Evolutionary conservation across 2,888 invertebrate species (phyloP).

Genomic region (Cantharis rustica): DNA sequence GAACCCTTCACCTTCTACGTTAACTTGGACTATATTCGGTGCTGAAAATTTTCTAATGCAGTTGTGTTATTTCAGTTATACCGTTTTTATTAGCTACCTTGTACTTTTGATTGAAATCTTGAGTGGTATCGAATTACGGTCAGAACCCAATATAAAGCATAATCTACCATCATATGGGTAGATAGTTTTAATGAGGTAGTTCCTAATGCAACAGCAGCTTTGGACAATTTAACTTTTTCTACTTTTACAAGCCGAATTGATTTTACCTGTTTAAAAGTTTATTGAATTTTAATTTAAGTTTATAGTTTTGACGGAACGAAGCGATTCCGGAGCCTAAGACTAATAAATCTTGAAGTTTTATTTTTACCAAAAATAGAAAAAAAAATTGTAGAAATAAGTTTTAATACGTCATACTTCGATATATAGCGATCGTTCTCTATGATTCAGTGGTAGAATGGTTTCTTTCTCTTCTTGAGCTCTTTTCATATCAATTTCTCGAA

Average conservation of each 20-base stretch:
- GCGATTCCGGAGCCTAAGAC: no score
- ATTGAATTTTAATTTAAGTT: no score
- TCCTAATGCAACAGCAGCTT: constrained; percentile 62
- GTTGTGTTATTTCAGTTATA: no score
- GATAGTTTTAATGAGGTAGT: constrained; percentile 72
- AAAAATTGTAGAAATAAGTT: neutral
- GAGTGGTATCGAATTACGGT: constrained; percentile 59
- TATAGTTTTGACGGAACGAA: no score
- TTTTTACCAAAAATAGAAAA: no score
- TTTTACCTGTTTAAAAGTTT: constrained; percentile 55
- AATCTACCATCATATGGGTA: constrained; percentile 77
- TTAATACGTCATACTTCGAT: constrained; percentile 60
- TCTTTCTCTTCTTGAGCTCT: constrained; percentile 64
- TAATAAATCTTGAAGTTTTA: no score
- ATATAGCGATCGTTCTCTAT: constrained; percentile 67
- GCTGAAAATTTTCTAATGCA: constrained; percentile 41
- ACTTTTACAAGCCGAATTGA: constrained; percentile 64
- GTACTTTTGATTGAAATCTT: constrained; percentile 55
- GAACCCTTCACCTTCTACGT: constrained; percentile 70
- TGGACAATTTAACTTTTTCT: constrained; percentile 64
- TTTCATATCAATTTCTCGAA: constrained; percentile 67
- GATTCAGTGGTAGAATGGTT: constrained; percentile 70
- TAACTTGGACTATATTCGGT: constrained; percentile 61
- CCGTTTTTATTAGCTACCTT: constrained; percentile 46
- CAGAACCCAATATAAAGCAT: constrained; percentile 79